Base-by-base conservation (phyloP, 2,113 vertebrate genomes). In the Cettia cetti region DNA sequence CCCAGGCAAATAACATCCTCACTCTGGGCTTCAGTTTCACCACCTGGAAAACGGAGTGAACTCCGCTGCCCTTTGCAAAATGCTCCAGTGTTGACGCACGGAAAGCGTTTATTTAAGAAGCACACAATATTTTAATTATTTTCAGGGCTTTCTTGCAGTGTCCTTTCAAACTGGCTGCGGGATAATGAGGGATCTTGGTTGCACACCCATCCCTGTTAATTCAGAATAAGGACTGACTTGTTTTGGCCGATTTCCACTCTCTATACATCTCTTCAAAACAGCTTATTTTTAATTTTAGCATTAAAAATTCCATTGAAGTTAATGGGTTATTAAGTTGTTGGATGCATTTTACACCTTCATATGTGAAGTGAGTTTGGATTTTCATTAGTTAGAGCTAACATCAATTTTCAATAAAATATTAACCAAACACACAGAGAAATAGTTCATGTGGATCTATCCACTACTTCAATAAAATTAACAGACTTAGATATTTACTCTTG, bases 401-500 rank as follows among this genome's bases (percentile, higher is more conserved):
- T 71, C 94, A 98, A 97, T 98, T 98, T 98, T 97, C 97, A 96
- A 94, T 96, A 97, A 97, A 98, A 97, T 97, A 98, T 98, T 98
- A 98, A 97, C 98, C 97, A 98, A 98, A 98, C 96, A 98, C 95
- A 98, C 96, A 94, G 20, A 95, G 93, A 98, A 98, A 97, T 97
- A 97, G 52, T 97, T 98, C 90, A 78, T 97, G 96, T 98, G 97
- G 95, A 96, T 98, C 97, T 96, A 97, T 96, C 97, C 95, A 94
- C 97, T 96, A 95, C 97, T 98, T 97, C 97, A 96, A 96, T 96
- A 97, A 98, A 98, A 98, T 98, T 98, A 98, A 98, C 98, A 96
- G 75, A 96, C 96, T 97, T 97, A 96, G 97, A 95, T 98, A 96
- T 98, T 98, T 98, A 97, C 97, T 97, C 96, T 98, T 96, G 92